A percentile compares a stretch with the other conserved stretches of the same genome.
Conservation (phyloP, 64 coral and sea anemone species). For the Dendrophyllia cribrosa region DNA sequence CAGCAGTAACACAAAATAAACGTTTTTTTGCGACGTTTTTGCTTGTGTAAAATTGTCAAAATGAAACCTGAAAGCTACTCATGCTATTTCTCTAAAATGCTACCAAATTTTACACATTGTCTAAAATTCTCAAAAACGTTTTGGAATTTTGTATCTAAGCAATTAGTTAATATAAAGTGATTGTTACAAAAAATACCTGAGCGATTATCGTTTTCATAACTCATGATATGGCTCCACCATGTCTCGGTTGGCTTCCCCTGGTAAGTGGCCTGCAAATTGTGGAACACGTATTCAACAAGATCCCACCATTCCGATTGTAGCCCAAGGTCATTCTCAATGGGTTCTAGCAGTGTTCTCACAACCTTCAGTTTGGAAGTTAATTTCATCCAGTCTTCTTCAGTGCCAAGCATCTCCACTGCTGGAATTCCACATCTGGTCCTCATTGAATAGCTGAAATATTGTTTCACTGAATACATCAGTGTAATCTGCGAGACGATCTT, state of each 20-base stretch:
- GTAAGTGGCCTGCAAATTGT: constrained; percentile 64
- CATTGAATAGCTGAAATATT: constrained; percentile 69
- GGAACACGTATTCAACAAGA: constrained; percentile 39
- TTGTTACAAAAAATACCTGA: no score
- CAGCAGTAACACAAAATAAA: no score
- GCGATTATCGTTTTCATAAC: neutral
- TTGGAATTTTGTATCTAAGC: no score
- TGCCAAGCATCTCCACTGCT: constrained; percentile 56
- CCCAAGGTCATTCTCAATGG: constrained; percentile 37
- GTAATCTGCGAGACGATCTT: constrained; percentile 83
- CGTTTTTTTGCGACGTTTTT: no score
- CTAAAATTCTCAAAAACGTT: no score
- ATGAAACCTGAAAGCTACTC: no score
- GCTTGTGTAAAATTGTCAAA: no score
- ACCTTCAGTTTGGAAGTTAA: constrained; percentile 24
- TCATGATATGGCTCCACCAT: constrained; percentile 70
- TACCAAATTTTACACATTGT: no score
- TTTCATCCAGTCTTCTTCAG: constrained; percentile 65
- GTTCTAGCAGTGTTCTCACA: constrained; percentile 38
- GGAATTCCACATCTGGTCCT: constrained; percentile 63
- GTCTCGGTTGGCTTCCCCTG: constrained; percentile 36
- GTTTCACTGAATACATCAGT: constrained; percentile 74
- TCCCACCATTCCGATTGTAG: constrained; percentile 36
- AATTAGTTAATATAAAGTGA: no score
- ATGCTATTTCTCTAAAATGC: no score